phyloP scores from a whole-genome alignment of 2,888 invertebrate genomes.

The Cancer borealis region DNA sequence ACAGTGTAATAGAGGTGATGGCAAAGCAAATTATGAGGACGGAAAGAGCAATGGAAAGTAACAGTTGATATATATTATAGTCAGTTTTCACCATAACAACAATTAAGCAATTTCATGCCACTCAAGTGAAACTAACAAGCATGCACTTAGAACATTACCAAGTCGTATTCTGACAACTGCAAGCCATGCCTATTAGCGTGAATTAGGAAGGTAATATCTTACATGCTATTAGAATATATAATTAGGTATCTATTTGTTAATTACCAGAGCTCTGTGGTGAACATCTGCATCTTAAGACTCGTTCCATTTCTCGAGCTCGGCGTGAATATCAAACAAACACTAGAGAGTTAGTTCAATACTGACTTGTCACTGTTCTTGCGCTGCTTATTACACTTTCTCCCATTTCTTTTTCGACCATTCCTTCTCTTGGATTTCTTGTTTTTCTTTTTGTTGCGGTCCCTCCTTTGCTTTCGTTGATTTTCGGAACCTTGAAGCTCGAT shows the following conservation, averaged over 20 bases:
- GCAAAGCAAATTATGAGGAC: too few relatives aligned
- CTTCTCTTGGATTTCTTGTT: constrained; percentile 8
- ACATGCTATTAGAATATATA: not conserved
- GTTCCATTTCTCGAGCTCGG: constrained; percentile 13
- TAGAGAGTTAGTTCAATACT: constrained; percentile 11
- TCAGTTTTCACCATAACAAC: not conserved
- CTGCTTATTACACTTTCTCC: not conserved
- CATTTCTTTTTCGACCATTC: not conserved
- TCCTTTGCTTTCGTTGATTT: constrained; percentile 10
- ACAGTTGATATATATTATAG: too few relatives aligned
- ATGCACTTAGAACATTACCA: not conserved
- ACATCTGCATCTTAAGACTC: constrained; percentile 42
- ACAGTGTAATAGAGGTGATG: too few relatives aligned
- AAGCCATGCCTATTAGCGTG: not conserved
- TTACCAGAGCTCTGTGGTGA: not conserved
- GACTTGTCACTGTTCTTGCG: constrained; percentile 44
- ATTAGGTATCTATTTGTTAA: not conserved
- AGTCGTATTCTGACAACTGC: not conserved
- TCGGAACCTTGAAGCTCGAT: not conserved
- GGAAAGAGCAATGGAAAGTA: not conserved
- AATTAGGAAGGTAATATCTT: not conserved
- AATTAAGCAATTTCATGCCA: not conserved
- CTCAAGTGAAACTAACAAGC: too few relatives aligned
- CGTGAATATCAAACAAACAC: constrained; percentile 43
- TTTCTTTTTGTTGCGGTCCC: constrained; percentile 21